A percentile compares a stretch with the other conserved stretches of the same genome.
phyloP scores from a whole-genome alignment of 2,888 invertebrate species.

The Drosophila putrida region DNA sequence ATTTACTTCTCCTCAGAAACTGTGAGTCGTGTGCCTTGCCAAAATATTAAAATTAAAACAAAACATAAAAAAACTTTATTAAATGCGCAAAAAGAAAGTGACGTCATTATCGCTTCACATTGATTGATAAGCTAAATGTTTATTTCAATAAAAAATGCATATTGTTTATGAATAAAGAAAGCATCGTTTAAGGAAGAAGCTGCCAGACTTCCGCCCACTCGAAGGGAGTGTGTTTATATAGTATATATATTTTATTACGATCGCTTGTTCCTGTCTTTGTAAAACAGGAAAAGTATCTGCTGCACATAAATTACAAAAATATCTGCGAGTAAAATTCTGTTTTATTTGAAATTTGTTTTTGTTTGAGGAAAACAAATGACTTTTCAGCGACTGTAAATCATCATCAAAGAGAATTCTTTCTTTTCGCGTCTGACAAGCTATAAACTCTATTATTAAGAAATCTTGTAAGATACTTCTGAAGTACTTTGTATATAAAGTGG shows the following conservation, averaged over 20 bases:
- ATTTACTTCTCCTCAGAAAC: constrained; percentile 1
- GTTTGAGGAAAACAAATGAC: constrained; percentile 32
- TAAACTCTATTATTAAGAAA: constrained; percentile 8
- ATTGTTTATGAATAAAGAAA: constrained; percentile 33
- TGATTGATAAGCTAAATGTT: constrained; percentile 28
- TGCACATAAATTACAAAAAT: constrained; percentile 36
- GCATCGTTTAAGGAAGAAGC: constrained; percentile 49
- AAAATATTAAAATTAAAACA: constrained; percentile 9
- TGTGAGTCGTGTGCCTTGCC: constrained; percentile 37
- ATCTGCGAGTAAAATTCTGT: constrained; percentile 4
- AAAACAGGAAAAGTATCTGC: constrained; percentile 47
- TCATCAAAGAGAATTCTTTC: constrained; percentile 4
- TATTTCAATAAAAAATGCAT: constrained; percentile 9
- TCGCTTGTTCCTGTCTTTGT: constrained; percentile 42
- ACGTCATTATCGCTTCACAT: constrained; percentile 34
- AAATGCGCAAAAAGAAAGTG: constrained; percentile 47
- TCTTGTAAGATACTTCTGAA: not conserved
- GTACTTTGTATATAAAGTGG: not conserved
- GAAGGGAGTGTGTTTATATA: constrained; percentile 37
- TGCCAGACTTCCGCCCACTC: constrained; percentile 49
- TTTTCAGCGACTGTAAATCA: constrained; percentile 15
- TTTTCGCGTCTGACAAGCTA: not conserved
- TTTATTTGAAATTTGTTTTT: constrained; percentile 6
- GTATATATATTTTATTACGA: constrained; percentile 10
- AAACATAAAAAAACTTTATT: constrained; percentile 1